These are phyloP conservation scores for Diaperis boleti DNA, from an alignment of 2,888 invertebrate species.

Conservation along the genomic window DNA sequence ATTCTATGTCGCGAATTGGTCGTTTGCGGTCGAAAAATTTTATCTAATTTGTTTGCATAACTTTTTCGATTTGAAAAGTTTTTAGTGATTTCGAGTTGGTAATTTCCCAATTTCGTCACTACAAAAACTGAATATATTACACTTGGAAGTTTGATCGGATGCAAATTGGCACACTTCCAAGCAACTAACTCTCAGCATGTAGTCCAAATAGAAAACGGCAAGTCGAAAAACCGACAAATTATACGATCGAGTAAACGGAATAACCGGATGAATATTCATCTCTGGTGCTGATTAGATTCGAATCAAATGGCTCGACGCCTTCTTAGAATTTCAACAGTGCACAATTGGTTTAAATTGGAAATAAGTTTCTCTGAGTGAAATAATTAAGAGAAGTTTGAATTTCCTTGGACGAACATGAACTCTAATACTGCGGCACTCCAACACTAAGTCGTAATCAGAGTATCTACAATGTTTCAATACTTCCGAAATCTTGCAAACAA, in stretches of 20 bases:
- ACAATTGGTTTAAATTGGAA: slow-evolving; percentile 46
- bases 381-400: slow-evolving; percentile 51
- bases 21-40: slow-evolving; percentile 35
- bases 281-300: slow-evolving; percentile 54
- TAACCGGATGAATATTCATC: slow-evolving; percentile 56
- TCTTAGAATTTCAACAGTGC: slow-evolving; percentile 49
- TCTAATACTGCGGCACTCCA: slow-evolving; percentile 12
- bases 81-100: slow-evolving; percentile 38
- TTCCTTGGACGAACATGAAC: slow-evolving; percentile 31
- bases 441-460: slow-evolving; percentile 3
- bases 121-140: slow-evolving; percentile 44
- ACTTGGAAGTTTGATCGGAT: slow-evolving; percentile 42
- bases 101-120: slow-evolving; percentile 44
- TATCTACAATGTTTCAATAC: not conserved
- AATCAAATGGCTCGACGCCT: slow-evolving; percentile 57
- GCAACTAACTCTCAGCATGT: slow-evolving; percentile 16
- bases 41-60: slow-evolving; percentile 37
- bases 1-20: slow-evolving; percentile 17
- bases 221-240: slow-evolving; percentile 46
- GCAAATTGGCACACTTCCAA: slow-evolving; percentile 42
- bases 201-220: slow-evolving; percentile 18
- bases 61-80: slow-evolving; percentile 44
- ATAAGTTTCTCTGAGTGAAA: slow-evolving; percentile 50
- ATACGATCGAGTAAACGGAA: slow-evolving; percentile 44
- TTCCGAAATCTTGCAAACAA: too few species aligned